Evolutionary conservation across 2,113 vertebrate genomes (phyloP).

Genomic region (Perccottus glenii): DNA sequence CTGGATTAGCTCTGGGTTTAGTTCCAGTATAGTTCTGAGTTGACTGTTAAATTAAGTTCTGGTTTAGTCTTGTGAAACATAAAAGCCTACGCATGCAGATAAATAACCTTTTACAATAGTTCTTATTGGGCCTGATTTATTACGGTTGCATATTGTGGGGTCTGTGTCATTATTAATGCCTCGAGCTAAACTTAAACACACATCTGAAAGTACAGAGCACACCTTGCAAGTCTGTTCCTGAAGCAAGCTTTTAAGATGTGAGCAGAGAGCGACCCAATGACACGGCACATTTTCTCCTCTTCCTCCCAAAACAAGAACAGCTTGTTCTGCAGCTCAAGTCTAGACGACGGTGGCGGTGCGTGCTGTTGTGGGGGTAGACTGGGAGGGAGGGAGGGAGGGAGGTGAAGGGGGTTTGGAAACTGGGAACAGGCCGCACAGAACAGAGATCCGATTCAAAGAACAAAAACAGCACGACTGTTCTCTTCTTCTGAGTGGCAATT

Average conservation of each 20-base stretch:
- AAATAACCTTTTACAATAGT: no score
- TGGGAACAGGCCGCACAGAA: slow-evolving; percentile 21
- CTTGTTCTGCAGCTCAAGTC: slow-evolving; percentile 71
- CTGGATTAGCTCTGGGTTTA: no score
- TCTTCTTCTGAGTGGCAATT: slow-evolving; percentile 79
- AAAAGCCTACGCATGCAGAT: no score
- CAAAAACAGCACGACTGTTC: slow-evolving; percentile 68
- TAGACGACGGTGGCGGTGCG: slow-evolving; percentile 66
- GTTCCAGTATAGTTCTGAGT: no score
- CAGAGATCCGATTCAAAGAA: slow-evolving; percentile 67
- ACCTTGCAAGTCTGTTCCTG: slow-evolving; percentile 37
- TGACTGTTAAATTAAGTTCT: no score
- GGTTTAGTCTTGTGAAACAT: no score
- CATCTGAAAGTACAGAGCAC: slow-evolving; percentile 10
- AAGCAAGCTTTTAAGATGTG: slow-evolving; percentile 41
- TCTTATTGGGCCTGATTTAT: no score
- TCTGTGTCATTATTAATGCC: neutral
- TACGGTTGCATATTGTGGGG: no score
- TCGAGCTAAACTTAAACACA: slow-evolving; percentile 11
- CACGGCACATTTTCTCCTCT: slow-evolving; percentile 71
- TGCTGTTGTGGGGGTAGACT: slow-evolving; percentile 16
- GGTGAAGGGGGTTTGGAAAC: neutral
- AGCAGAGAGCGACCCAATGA: slow-evolving; percentile 53
- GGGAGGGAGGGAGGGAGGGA: slow-evolving; percentile 16
- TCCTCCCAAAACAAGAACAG: slow-evolving; percentile 70